Evolutionary conservation across 2,888 invertebrate genomes (phyloP).

Genomic region (Galeopsomyia nigrocyanea): DNA sequence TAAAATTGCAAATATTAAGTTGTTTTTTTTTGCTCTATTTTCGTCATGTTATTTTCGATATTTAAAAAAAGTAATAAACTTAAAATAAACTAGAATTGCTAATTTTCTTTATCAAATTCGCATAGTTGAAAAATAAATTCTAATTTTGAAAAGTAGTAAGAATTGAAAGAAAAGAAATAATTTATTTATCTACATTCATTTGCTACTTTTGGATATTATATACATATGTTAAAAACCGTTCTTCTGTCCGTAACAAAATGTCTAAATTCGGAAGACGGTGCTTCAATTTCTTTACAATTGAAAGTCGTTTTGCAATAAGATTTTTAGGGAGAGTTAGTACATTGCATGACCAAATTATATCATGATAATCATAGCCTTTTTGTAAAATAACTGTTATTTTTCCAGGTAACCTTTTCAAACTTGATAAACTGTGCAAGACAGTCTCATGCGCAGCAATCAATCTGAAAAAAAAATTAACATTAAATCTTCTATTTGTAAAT

Average conservation of each 20-base stretch:
- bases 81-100: too few species aligned
- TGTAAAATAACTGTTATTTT: constrained; percentile 9
- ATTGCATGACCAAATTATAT: constrained; percentile 31
- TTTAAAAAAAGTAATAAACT: background rate
- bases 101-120: too few species aligned
- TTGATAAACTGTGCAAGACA: background rate
- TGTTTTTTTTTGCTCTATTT: too few species aligned
- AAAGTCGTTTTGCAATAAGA: constrained; percentile 1
- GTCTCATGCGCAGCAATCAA: background rate
- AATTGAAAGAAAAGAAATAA: too few species aligned
- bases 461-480: constrained; percentile 12
- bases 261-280: constrained; percentile 14
- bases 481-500: background rate
- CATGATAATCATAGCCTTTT: constrained; percentile 33
- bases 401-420: background rate
- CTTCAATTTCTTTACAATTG: background rate
- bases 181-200: background rate
- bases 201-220: constrained; percentile 3
- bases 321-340: constrained; percentile 8
- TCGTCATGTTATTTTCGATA: too few species aligned
- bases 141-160: too few species aligned
- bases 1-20: too few species aligned
- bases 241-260: constrained; percentile 19
- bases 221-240: constrained; percentile 25
- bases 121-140: too few species aligned